Evolutionary conservation across 2,113 vertebrate species (phyloP).

Genomic region (Pituophis catenifer): DNA sequence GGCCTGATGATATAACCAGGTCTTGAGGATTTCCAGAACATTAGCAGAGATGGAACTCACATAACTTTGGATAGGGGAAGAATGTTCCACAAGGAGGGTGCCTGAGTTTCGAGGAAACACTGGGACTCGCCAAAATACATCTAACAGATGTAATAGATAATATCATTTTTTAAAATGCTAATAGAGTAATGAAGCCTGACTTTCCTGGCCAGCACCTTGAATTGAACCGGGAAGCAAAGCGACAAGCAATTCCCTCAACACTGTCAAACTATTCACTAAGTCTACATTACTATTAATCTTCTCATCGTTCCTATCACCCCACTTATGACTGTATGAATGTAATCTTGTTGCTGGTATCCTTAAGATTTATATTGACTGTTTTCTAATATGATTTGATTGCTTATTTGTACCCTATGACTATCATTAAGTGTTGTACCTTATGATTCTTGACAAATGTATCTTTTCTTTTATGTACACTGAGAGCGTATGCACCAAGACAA

Average conservation of each 20-base stretch:
- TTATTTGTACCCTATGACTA: no score
- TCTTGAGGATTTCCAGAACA: background rate
- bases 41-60: background rate
- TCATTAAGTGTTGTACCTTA: no score
- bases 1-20: background rate
- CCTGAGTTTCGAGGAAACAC: background rate
- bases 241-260: background rate
- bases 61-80: background rate
- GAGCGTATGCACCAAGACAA: no score
- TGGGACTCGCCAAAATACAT: background rate
- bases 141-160: background rate
- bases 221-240: background rate
- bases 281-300: no score
- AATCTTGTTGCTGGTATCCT: no score
- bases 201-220: background rate
- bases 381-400: no score
- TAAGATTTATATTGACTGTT: no score
- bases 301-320: no score
- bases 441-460: no score
- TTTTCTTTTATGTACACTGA: no score
- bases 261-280: no score
- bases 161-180: background rate
- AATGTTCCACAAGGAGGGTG: background rate
- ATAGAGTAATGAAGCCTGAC: background rate
- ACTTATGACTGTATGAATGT: no score